These are phyloP conservation scores for Apotomis betuletana DNA, from an alignment of 2,888 invertebrate species.

Conservation along the genomic window DNA sequence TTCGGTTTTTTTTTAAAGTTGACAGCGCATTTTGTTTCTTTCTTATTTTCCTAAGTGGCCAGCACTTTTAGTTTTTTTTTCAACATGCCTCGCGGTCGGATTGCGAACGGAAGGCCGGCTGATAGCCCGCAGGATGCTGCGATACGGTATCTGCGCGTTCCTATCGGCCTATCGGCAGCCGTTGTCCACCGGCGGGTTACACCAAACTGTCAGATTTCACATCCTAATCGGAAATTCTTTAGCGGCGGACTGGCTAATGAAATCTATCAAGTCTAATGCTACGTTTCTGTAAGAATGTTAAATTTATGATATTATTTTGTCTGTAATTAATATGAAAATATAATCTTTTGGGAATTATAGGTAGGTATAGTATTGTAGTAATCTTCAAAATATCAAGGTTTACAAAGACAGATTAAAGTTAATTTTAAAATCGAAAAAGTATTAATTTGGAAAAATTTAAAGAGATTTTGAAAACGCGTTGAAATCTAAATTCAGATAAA, in stretches of 20 bases:
- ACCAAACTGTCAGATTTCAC: conserved; percentile 37
- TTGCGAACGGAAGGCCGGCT: conserved; percentile 33
- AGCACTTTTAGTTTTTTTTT: conserved; percentile 18
- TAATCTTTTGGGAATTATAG: too few relatives aligned
- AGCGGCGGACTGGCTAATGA: conserved; percentile 12
- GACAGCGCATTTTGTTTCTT: too few relatives aligned
- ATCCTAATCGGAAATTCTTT: conserved; percentile 38
- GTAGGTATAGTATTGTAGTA: too few relatives aligned
- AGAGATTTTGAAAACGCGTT: conserved; percentile 5
- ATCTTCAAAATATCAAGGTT: too few relatives aligned
- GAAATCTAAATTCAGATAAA: conserved; percentile 17
- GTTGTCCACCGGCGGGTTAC: conserved; percentile 19
- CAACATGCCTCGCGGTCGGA: background rate
- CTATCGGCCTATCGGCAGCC: conserved; percentile 22
- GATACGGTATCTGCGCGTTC: conserved; percentile 32
- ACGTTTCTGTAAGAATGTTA: background rate
- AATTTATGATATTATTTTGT: background rate
- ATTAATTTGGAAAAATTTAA: background rate
- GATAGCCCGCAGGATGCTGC: conserved; percentile 36
- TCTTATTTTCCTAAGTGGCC: background rate
- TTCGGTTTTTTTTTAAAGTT: background rate
- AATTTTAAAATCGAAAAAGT: too few relatives aligned
- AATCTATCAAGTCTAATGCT: too few relatives aligned
- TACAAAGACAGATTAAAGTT: too few relatives aligned
- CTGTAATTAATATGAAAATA: too few relatives aligned